A percentile compares a stretch with the other conserved stretches of the same genome.
phyloP scores from a whole-genome alignment of 2,797 vertebrate genomes.

The Denticeps clupeoides region DNA sequence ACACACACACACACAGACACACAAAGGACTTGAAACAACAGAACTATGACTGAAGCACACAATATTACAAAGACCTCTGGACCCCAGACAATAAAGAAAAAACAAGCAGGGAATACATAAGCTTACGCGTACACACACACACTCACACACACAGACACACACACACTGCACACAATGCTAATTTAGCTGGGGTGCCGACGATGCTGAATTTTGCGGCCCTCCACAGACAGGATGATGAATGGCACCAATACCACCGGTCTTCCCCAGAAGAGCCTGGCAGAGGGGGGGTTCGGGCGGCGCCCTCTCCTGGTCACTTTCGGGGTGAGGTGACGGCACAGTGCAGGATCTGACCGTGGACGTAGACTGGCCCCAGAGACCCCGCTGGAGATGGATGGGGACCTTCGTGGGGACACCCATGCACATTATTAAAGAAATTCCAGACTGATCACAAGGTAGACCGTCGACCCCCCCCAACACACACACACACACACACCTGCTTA shows the following conservation, averaged over 20 bases:
- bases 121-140: neutral
- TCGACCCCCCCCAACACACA: neutral
- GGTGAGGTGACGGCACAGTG: no score
- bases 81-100: neutral
- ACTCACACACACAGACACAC: slow-evolving; percentile 25
- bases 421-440: no score
- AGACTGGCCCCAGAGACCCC: no score
- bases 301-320: no score
- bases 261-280: neutral
- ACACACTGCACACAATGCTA: no score
- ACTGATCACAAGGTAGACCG: slow-evolving; percentile 9
- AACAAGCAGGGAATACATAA: neutral
- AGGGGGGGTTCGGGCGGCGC: no score
- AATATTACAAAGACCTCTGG: neutral
- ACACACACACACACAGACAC: slow-evolving; percentile 7
- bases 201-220: neutral
- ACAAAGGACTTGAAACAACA: neutral
- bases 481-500: slow-evolving; percentile 2
- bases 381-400: no score
- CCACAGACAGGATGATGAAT: neutral
- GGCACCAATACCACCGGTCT: neutral
- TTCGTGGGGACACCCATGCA: no score
- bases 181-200: slow-evolving; percentile 13
- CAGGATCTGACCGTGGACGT: no score
- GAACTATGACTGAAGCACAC: neutral